Percentiles rank a stretch among this genome's conserved stretches.
Evolutionary conservation across 2,113 vertebrate genomes (phyloP).

Genomic region (Prietella phreatophila): DNA sequence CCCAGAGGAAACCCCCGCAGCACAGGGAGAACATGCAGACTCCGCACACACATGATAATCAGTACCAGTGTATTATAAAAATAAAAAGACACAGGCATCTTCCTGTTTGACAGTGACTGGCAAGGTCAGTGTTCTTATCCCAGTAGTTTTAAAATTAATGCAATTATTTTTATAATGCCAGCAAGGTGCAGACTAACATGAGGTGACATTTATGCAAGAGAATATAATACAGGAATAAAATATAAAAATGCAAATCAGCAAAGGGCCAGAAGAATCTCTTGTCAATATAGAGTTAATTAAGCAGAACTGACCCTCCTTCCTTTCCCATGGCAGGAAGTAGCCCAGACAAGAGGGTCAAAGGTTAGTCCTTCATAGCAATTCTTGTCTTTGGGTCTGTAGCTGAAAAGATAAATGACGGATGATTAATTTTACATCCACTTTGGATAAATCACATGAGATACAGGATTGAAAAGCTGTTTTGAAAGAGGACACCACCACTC

Average conservation of each 20-base stretch:
- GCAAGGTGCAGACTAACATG: slow-evolving; percentile 64
- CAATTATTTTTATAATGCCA: slow-evolving; percentile 77
- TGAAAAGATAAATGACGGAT: not conserved
- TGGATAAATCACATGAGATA: not conserved
- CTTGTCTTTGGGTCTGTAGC: not conserved
- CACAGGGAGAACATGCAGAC: too few relatives aligned
- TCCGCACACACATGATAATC: too few relatives aligned
- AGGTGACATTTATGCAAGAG: slow-evolving; percentile 79
- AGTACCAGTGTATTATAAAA: slow-evolving; percentile 4
- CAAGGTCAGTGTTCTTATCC: slow-evolving; percentile 54
- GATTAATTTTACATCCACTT: slow-evolving; percentile 18
- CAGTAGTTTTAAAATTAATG: slow-evolving; percentile 72
- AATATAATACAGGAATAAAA: slow-evolving; percentile 74
- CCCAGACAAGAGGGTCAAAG: slow-evolving; percentile 51
- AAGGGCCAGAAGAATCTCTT: slow-evolving; percentile 63
- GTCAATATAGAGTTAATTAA: slow-evolving; percentile 58
- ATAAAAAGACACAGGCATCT: not conserved
- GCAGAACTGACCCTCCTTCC: slow-evolving; percentile 20
- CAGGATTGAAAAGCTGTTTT: not conserved
- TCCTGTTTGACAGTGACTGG: slow-evolving; percentile 30
- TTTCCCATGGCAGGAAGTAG: slow-evolving; percentile 27
- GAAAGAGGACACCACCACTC: slow-evolving; percentile 15
- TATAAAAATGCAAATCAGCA: slow-evolving; percentile 65
- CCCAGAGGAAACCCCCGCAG: too few relatives aligned
- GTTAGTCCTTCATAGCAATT: slow-evolving; percentile 25